A percentile compares a stretch with the other conserved stretches of the same genome.
Conservation (phyloP, 2,113 vertebrate genomes). For the Crotalus tigris region DNA sequence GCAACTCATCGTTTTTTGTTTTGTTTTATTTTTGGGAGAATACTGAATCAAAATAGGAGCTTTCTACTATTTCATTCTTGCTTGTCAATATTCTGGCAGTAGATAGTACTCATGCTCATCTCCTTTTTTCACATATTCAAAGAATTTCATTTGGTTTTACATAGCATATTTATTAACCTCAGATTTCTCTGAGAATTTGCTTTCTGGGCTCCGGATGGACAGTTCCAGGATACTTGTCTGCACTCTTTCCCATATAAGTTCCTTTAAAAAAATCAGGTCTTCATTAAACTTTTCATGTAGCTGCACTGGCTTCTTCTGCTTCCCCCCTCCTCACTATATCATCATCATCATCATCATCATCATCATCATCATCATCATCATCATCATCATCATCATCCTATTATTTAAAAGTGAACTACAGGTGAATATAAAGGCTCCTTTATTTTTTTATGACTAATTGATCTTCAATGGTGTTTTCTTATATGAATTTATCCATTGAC, state of each 20-base stretch:
- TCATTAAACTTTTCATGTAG: not conserved
- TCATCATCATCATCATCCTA: no score
- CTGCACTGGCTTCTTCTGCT: no score
- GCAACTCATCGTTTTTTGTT: not conserved
- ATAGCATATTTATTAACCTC: not conserved
- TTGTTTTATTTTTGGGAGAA: not conserved
- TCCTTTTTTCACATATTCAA: not conserved
- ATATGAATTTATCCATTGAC: not conserved
- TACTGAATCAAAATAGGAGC: not conserved
- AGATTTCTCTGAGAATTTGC: not conserved
- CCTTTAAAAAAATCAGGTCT: not conserved
- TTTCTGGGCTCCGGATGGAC: not conserved
- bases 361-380: no score
- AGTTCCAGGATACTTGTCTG: no score
- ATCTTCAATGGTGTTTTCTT: not conserved
- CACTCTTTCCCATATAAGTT: not conserved
- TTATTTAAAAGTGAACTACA: not conserved
- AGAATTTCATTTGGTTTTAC: not conserved
- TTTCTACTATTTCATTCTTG: not conserved
- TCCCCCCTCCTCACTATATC: no score
- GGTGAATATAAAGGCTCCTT: not conserved
- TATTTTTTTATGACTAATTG: not conserved
- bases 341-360: no score
- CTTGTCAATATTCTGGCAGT: not conserved
- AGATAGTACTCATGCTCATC: not conserved